Conservation (phyloP, 2,888 invertebrate species). For the Trichogramma dendrolimi region DNA sequence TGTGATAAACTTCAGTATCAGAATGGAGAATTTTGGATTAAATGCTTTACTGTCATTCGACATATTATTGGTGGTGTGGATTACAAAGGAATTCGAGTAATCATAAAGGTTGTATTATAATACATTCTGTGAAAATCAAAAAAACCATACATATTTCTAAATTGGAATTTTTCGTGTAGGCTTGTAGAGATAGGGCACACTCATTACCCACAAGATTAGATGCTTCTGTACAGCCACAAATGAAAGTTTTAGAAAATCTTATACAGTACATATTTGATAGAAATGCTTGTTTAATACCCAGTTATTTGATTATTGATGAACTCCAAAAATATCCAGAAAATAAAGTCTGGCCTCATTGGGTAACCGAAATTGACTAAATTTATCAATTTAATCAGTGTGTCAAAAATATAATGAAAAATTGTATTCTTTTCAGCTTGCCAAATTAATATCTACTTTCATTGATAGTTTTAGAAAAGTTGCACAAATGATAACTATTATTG, state of each 20-base stretch:
- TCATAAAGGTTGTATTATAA: slow-evolving; percentile 69
- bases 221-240: slow-evolving; percentile 75
- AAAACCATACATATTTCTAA: neutral
- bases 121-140: neutral
- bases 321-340: slow-evolving; percentile 84
- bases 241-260: slow-evolving; percentile 76
- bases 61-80: slow-evolving; percentile 87
- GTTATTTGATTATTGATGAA: slow-evolving; percentile 93
- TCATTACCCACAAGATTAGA: slow-evolving; percentile 75
- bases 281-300: slow-evolving; percentile 85
- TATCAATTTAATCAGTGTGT: neutral
- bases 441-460: slow-evolving; percentile 80
- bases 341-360: slow-evolving; percentile 87
- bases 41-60: slow-evolving; percentile 78
- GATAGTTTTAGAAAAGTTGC: slow-evolving; percentile 91
- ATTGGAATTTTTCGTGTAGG: slow-evolving; percentile 51
- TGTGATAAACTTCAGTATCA: slow-evolving; percentile 79
- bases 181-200: slow-evolving; percentile 83
- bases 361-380: slow-evolving; percentile 46
- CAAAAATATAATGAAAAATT: slow-evolving; percentile 5
- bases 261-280: slow-evolving; percentile 88
- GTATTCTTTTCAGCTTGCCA: slow-evolving; percentile 65
- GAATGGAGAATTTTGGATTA: slow-evolving; percentile 84
- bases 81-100: slow-evolving; percentile 90
- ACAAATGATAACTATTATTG: slow-evolving; percentile 92